Evolutionary conservation across 2,797 vertebrate species (phyloP).

Genomic region (Babyrousa celebensis): DNA sequence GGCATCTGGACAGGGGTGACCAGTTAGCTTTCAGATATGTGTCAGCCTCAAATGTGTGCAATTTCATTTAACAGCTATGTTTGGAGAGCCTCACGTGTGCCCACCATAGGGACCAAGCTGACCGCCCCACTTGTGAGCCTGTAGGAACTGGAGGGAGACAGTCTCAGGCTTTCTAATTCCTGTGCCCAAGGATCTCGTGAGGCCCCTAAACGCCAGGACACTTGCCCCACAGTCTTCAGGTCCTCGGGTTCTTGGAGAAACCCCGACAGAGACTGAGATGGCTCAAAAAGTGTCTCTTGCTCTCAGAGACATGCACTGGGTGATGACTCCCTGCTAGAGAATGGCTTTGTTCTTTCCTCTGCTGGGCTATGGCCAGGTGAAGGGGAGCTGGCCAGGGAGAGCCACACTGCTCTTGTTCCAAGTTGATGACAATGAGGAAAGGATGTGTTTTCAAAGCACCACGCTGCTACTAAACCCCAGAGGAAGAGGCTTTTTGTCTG

Average conservation of each 20-base stretch:
- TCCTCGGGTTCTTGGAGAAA: conserved; percentile 85
- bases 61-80: too few relatives aligned
- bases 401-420: background rate
- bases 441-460: conserved; percentile 56
- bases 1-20: background rate
- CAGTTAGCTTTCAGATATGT: background rate
- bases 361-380: conserved; percentile 62
- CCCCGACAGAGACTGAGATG: conserved; percentile 83
- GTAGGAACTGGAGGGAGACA: background rate
- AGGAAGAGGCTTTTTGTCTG: conserved; percentile 42
- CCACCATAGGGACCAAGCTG: background rate
- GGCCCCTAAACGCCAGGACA: conserved; percentile 82
- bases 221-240: conserved; percentile 82
- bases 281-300: conserved; percentile 78
- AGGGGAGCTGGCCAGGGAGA: background rate
- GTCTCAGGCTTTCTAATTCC: conserved; percentile 50
- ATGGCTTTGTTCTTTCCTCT: conserved; percentile 81
- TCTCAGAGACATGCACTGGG: conserved; percentile 40
- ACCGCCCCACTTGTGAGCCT: rapidly evolving
- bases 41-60: background rate
- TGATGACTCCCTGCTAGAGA: conserved; percentile 76
- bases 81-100: background rate
- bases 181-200: conserved; percentile 74
- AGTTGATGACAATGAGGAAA: conserved; percentile 44
- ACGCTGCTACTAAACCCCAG: conserved; percentile 14